Base-by-base conservation (phyloP, 2,797 vertebrate genomes). In the Phylloscopus collybita region DNA sequence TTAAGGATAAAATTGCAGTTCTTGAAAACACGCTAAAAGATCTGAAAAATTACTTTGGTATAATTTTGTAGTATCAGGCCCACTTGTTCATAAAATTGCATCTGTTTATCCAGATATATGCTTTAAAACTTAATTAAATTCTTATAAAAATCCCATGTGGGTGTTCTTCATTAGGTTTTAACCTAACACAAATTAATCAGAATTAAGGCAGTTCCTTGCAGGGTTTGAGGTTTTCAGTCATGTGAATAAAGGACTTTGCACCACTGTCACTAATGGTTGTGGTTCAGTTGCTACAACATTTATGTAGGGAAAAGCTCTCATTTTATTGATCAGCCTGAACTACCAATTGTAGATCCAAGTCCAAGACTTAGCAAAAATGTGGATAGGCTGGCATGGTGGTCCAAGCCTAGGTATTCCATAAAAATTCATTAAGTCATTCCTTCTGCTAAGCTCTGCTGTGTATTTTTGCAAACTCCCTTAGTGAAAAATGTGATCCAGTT, bases 151-250 rank as follows among this genome's bases (percentile, higher is more conserved):
- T 72, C 57, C 44, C 38, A 34, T 54, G n/a, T 75, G 62, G n/a
- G n/a, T 78, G 32, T 65, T 93, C 85, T 79, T 93, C 34, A 90
- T 79, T 90, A 72, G 42, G 42, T 79, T 90, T 94, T 84, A 75
- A 75, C 81, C 59, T 81, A 49, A 4, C 5, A 56, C 38, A 79
- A 93, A 86, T 94, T 90, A 51, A 86, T 88, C 73, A 88, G 27
- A 74, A 91, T 88, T 75, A 79, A 95, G 36, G 40, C 36, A 42
- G 50, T 56, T 76, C 40, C 62, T 95, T 73, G 34, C 44, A 84
- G 66, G 20, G 13, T 72, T 72, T 92, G 80, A 79, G 62, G 70
- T 75, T 92, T 96, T 79, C 76, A 86, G 44, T 47, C 66, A 56
- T 11, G 26, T 44, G 57, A 27, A 38, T 32, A 70, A 53, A 64